Conservation (phyloP, 2,888 invertebrate genomes). For the Helleia helle region DNA sequence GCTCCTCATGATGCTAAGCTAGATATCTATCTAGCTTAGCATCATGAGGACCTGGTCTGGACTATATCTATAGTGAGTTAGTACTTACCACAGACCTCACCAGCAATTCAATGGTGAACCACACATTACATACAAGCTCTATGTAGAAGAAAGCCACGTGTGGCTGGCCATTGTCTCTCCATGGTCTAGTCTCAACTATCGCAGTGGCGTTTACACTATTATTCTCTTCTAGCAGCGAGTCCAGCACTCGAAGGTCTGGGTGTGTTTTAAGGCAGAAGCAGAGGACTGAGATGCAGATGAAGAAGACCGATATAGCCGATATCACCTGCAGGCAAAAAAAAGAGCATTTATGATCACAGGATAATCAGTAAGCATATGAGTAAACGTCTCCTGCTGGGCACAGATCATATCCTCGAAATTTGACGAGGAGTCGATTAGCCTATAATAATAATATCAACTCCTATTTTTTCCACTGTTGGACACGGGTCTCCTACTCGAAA, state of each 20-base stretch:
- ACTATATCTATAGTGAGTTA: too few species aligned
- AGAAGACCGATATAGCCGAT: slow-evolving; percentile 93
- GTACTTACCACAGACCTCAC: slow-evolving; percentile 90
- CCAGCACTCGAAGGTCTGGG: slow-evolving; percentile 84
- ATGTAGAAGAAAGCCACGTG: slow-evolving; percentile 91
- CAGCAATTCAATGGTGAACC: slow-evolving; percentile 95
- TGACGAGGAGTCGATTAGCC: too few species aligned
- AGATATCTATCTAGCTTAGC: too few species aligned
- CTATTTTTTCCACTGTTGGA: too few species aligned
- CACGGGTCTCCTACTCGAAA: too few species aligned
- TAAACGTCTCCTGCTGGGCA: too few species aligned
- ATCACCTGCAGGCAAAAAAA: slow-evolving; percentile 85
- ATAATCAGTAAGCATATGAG: too few species aligned
- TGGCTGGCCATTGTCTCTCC: slow-evolving; percentile 74
- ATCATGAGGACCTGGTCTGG: too few species aligned
- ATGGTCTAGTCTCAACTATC: slow-evolving; percentile 33
- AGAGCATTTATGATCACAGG: too few species aligned
- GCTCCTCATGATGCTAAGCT: too few species aligned
- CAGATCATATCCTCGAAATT: too few species aligned
- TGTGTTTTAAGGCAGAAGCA: slow-evolving; percentile 98
- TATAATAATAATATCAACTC: too few species aligned
- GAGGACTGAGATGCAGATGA: slow-evolving; percentile 96
- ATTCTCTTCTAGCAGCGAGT: slow-evolving; percentile 27
- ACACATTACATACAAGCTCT: slow-evolving; percentile 94
- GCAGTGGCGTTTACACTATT: slow-evolving; percentile 26